Evolutionary conservation across 37 sponge, comb jelly and placozoan genomes (phyloP).

Genomic region (Mnemiopsis leidyi): DNA sequence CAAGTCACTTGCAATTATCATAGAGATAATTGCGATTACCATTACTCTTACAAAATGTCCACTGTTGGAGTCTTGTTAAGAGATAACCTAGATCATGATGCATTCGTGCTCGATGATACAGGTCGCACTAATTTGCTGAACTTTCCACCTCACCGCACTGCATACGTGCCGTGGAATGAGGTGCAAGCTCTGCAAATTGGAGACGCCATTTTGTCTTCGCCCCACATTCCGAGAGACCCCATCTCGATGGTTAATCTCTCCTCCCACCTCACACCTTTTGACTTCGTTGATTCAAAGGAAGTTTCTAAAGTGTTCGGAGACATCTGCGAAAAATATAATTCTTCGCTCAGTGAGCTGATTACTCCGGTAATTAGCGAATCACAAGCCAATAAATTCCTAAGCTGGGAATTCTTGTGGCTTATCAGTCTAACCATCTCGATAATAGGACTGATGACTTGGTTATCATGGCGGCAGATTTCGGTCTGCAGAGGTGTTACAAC

Average conservation of each 20-base stretch:
- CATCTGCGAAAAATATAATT: background rate
- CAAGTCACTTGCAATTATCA: background rate
- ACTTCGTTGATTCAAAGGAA: background rate
- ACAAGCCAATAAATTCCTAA: background rate
- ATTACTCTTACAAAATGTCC: background rate
- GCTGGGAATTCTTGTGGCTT: background rate
- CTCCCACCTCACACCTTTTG: background rate
- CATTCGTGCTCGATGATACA: background rate
- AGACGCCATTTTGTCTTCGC: background rate
- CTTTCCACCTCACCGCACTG: background rate
- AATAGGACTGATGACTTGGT: background rate
- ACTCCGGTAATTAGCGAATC: background rate
- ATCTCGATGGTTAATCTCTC: background rate
- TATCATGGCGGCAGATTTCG: too few relatives aligned
- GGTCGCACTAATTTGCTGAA: background rate
- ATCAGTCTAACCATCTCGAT: background rate
- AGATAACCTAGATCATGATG: background rate
- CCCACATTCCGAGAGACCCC: background rate
- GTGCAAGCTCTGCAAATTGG: background rate
- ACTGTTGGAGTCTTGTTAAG: background rate
- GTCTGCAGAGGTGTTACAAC: too few relatives aligned
- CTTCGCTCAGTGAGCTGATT: background rate
- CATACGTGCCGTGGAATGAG: background rate
- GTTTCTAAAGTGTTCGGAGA: background rate
- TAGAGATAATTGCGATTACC: background rate